phyloP scores from a whole-genome alignment of 2,113 vertebrate species.

The Girardinichthys multiradiatus region DNA sequence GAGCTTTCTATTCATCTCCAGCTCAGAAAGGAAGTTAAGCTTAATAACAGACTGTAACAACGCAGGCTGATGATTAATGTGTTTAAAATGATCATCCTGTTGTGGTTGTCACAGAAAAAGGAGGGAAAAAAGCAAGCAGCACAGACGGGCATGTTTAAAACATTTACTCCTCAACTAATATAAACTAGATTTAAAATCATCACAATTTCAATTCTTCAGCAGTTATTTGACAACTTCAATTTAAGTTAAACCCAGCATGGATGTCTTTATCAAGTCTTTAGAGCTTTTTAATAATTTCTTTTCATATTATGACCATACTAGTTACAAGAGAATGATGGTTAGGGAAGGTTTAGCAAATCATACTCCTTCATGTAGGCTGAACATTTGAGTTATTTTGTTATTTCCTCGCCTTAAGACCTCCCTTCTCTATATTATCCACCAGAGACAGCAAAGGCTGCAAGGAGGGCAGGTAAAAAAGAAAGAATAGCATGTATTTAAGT shows the following conservation, averaged over 20 bases:
- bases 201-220: not conserved
- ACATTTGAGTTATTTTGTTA: conserved; percentile 15
- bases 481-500: not conserved
- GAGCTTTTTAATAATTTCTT: too few species aligned
- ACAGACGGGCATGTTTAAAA: not conserved
- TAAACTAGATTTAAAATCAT: not conserved
- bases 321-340: too few species aligned
- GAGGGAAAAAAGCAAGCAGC: conserved; percentile 6
- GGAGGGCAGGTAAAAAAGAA: not conserved
- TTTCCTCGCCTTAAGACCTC: conserved; percentile 44
- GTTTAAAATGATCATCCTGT: conserved; percentile 19
- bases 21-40: too few species aligned
- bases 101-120: conserved; percentile 16
- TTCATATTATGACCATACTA: not conserved
- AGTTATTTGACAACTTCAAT: too few species aligned
- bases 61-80: conserved; percentile 18
- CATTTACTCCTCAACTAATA: not conserved
- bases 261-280: not conserved
- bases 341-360: conserved; percentile 12
- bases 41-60: too few species aligned
- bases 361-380: conserved; percentile 41
- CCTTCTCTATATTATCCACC: conserved; percentile 50
- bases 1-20: too few species aligned
- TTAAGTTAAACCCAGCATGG: not conserved
- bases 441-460: conserved; percentile 23